Conservation (phyloP, 1,140 invertebrate genomes). For the Meloidogyne chitwoodi region DNA sequence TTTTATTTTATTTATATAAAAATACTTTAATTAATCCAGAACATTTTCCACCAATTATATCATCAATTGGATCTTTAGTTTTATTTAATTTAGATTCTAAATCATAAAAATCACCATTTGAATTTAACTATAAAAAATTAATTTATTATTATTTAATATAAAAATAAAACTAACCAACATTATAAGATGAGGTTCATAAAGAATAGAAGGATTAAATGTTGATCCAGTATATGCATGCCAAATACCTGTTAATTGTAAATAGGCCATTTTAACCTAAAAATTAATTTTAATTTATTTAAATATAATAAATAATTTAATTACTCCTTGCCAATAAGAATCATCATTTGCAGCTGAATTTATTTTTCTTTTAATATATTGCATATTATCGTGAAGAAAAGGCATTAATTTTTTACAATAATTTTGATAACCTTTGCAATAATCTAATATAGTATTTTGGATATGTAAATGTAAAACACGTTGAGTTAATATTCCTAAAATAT, state of each 20-base stretch:
- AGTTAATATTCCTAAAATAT: constrained; percentile 37
- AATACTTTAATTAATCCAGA: constrained; percentile 68
- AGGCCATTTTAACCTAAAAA: constrained; percentile 62
- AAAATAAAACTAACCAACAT: constrained; percentile 44
- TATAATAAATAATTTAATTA: too few species aligned
- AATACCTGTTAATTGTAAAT: constrained; percentile 64
- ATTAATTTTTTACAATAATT: constrained; percentile 48
- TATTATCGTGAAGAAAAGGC: constrained; percentile 43
- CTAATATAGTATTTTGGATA: constrained; percentile 39
- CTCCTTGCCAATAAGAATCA: constrained; percentile 53
- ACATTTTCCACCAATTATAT: constrained; percentile 63
- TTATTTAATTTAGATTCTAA: constrained; percentile 64
- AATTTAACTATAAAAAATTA: constrained; percentile 59
- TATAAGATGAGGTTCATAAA: constrained; percentile 63
- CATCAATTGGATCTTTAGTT: constrained; percentile 44
- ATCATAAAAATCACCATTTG: constrained; percentile 75
- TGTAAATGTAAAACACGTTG: constrained; percentile 42
- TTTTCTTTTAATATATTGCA: constrained; percentile 46
- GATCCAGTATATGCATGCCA: constrained; percentile 62
- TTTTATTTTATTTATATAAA: not conserved
- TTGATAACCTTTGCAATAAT: constrained; percentile 55
- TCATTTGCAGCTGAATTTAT: constrained; percentile 44
- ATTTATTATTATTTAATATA: not conserved
- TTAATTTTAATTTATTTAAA: not conserved
- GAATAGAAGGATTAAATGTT: constrained; percentile 23